Conservation (phyloP, 2,113 vertebrate genomes). For the Mohoua ochrocephala region DNA sequence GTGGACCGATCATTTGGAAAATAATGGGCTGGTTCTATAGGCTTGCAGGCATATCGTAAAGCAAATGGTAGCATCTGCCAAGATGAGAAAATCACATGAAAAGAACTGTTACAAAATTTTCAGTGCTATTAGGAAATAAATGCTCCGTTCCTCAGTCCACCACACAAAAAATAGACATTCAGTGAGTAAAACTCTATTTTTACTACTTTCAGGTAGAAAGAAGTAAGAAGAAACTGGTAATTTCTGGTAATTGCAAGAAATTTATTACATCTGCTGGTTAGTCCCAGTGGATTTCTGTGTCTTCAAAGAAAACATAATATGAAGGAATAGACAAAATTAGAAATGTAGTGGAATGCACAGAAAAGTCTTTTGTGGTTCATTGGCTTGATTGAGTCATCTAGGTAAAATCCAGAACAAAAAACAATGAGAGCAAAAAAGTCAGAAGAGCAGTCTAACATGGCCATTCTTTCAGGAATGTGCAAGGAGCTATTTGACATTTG, state of each 20-base stretch:
- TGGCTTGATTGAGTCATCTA: neutral
- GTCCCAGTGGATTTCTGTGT: neutral
- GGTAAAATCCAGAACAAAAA: neutral
- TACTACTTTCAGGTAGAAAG: neutral
- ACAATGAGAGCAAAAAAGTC: fast-evolving
- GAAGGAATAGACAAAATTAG: neutral
- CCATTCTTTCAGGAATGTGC: neutral
- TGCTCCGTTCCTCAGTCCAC: neutral
- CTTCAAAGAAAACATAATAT: neutral
- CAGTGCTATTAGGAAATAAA: neutral
- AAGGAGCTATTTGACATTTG: neutral
- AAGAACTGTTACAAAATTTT: neutral
- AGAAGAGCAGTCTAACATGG: neutral
- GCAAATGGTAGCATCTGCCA: neutral
- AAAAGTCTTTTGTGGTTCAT: neutral
- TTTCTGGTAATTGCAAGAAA: neutral
- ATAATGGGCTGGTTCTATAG: neutral
- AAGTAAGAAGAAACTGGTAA: neutral
- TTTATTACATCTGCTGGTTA: neutral
- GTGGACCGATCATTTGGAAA: neutral
- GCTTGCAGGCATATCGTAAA: neutral
- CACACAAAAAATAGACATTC: neutral
- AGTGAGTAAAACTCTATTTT: neutral
- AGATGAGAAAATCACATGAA: neutral
- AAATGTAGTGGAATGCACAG: neutral